phyloP scores from a whole-genome alignment of 2,888 invertebrate species.

The Dicyrtoma fusca region DNA sequence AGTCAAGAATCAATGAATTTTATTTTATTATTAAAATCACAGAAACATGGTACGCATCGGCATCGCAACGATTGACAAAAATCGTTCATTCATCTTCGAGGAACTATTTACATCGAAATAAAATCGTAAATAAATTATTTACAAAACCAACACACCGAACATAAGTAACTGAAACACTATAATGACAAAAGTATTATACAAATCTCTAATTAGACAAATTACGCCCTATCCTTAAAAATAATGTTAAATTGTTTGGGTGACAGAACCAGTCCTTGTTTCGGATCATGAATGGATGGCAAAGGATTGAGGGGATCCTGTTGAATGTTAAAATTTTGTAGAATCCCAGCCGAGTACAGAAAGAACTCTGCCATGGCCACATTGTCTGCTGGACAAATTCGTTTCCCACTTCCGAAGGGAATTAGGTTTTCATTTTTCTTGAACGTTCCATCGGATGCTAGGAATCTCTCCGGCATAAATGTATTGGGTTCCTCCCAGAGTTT shows the following conservation, averaged over 20 bases:
- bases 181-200: too few relatives aligned
- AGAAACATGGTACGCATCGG: too few relatives aligned
- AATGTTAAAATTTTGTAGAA: constrained; percentile 23
- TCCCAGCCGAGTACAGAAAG: constrained; percentile 64
- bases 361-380: constrained; percentile 67
- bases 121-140: too few relatives aligned
- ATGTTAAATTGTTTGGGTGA: constrained; percentile 10
- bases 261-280: constrained; percentile 21
- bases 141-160: too few relatives aligned
- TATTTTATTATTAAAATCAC: too few relatives aligned
- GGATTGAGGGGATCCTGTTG: constrained; percentile 16
- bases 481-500: constrained; percentile 68
- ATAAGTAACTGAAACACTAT: too few relatives aligned
- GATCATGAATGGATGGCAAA: constrained; percentile 10
- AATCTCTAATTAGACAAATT: too few relatives aligned
- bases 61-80: too few relatives aligned
- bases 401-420: constrained; percentile 62
- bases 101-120: too few relatives aligned
- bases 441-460: constrained; percentile 60
- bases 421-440: constrained; percentile 36
- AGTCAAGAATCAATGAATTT: too few relatives aligned
- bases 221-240: constrained; percentile 8
- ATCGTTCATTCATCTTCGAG: too few relatives aligned
- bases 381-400: constrained; percentile 70
- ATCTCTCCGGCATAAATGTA: constrained; percentile 69